Evolutionary conservation across 2,888 invertebrate species (phyloP).

Genomic region (Dicroscelio sp.): DNA sequence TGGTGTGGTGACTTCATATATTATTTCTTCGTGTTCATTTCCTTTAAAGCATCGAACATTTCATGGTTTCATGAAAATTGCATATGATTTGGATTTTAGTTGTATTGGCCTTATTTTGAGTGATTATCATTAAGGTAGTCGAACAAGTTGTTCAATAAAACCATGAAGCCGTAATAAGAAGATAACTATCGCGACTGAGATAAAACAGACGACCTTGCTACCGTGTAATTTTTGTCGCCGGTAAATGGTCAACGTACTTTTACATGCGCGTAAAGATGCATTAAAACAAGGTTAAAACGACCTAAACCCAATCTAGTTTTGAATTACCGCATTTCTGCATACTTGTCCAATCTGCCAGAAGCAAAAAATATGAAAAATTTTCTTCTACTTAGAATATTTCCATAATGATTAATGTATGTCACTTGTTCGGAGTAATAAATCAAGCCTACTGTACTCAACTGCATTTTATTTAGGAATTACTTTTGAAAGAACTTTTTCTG

Average conservation of each 20-base stretch:
- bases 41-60: constrained; percentile 40
- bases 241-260: constrained; percentile 60
- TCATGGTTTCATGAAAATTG: constrained; percentile 64
- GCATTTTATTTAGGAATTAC: no score
- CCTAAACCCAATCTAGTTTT: constrained; percentile 53
- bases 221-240: constrained; percentile 66
- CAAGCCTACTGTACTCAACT: constrained; percentile 52
- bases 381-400: constrained; percentile 14
- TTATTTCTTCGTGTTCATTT: constrained; percentile 58
- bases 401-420: constrained; percentile 40
- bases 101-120: constrained; percentile 47
- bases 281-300: constrained; percentile 48
- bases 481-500: constrained; percentile 26
- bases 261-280: constrained; percentile 6
- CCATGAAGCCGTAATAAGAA: constrained; percentile 56
- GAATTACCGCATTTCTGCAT: constrained; percentile 63
- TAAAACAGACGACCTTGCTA: constrained; percentile 67
- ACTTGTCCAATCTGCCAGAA: constrained; percentile 51
- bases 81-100: constrained; percentile 51
- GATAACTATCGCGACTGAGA: constrained; percentile 49
- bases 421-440: constrained; percentile 45
- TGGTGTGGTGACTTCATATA: constrained; percentile 24
- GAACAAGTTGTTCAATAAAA: constrained; percentile 58
- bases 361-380: background rate
- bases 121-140: constrained; percentile 35